Conservation (phyloP, 2,888 invertebrate genomes). For the Drosophila borborema region DNA sequence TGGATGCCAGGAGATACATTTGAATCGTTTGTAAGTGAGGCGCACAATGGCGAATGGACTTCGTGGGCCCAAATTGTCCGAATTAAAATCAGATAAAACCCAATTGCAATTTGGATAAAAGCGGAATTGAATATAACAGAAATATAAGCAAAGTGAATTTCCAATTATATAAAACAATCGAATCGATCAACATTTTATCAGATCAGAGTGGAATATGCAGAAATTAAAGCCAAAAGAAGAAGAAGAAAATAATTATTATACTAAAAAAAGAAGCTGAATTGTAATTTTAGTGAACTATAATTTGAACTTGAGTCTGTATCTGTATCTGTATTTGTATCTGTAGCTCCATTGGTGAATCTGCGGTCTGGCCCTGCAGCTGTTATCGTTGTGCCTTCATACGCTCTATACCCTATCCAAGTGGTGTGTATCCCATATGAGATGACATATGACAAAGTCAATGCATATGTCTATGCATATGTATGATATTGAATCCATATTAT, state of each 20-base stretch:
- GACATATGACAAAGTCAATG: neutral
- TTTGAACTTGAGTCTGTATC: constrained; percentile 31
- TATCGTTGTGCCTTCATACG: constrained; percentile 23
- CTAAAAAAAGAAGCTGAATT: constrained; percentile 8
- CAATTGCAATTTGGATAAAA: constrained; percentile 47
- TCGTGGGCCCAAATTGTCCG: constrained; percentile 30
- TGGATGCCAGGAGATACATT: constrained; percentile 74
- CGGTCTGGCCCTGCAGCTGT: constrained; percentile 56
- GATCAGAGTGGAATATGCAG: neutral
- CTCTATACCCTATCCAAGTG: neutral
- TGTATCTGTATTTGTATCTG: constrained; percentile 26
- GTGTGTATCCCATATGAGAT: neutral
- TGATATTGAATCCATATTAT: too few relatives aligned
- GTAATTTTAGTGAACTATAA: constrained; percentile 26
- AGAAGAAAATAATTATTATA: neutral
- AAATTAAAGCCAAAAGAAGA: neutral
- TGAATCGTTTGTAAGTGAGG: constrained; percentile 56
- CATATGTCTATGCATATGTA: neutral
- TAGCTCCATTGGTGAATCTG: constrained; percentile 32
- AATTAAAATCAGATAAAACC: constrained; percentile 61
- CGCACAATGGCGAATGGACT: constrained; percentile 29
- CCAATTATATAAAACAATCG: constrained; percentile 9
- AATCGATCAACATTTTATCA: neutral
- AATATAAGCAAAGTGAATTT: neutral
- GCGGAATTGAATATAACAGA: constrained; percentile 15